Evolutionary conservation across 2,113 vertebrate genomes (phyloP), one percentile per base, ranked within the genome.

Genomic region (Sclerurus mexicanus): DNA sequence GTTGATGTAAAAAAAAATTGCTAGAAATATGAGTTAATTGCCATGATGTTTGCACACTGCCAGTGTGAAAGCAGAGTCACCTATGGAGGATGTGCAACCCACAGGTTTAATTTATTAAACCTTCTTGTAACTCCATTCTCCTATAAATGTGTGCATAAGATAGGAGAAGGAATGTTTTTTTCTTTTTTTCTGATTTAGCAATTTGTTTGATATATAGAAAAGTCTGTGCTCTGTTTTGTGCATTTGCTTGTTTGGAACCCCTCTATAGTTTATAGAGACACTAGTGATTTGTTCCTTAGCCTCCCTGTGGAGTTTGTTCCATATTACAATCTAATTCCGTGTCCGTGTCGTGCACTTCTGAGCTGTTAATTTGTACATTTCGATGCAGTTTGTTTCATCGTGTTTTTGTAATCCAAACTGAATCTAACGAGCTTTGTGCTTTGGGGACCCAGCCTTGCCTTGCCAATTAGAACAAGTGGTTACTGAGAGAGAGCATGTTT

Each of bases 381-480:
- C 6, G 17, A 96, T 98, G 97, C 97, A 98, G 98, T 98, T 98
- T 98, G 98, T 98, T 98, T 98, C 95, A 96, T 97, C 39, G 39
- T 97, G 97, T 98, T 98, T 98, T 98, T 98, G 97, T 98, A 98
- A 98, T 98, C 97, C 98, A 98, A 97, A 97, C 96, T 96, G 97
- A 98, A 98, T 97, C 93, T 98, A 98, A 98, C 68, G 89, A 98
- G 98, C 98, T 98, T 0, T 98, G 98, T 96, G 98, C 98, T 98
- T 98, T 93, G 91, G 98, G 97, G 98, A 98, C 97, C 72, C 83
- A 94, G 96, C 96, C 97, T 97, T 98, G 98, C 97, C 95, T 97
- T 98, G 97, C 98, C 98, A 98, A 98, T 98, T 98, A 98, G 98
- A 98, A 96, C 95, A 97, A 98, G 97, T 97, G 96, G 97, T 98